phyloP scores from a whole-genome alignment of 2,797 vertebrate species.

The Xyrichtys novacula region DNA sequence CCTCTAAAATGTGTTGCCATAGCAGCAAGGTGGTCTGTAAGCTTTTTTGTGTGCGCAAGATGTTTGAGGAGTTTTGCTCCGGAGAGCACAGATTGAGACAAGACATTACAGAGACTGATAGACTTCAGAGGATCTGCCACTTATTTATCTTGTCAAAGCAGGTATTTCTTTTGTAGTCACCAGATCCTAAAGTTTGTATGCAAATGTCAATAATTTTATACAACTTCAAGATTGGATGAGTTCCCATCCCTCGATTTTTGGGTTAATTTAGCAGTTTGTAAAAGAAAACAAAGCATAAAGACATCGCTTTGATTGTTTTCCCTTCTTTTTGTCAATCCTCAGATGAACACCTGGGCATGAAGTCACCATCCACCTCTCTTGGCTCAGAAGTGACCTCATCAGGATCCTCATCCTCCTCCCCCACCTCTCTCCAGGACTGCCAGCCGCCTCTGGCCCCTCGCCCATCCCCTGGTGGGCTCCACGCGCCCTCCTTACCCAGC shows the following conservation, averaged over 20 bases:
- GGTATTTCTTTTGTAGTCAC: conserved; percentile 70
- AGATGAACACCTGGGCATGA: conserved; percentile 86
- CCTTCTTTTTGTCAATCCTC: conserved; percentile 55
- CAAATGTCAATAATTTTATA: too few species aligned
- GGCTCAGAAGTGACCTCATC: conserved; percentile 86
- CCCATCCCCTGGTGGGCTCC: conserved; percentile 87
- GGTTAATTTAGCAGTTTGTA: neutral
- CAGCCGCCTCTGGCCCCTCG: conserved; percentile 87
- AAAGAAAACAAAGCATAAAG: neutral
- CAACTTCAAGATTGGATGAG: conserved; percentile 19
- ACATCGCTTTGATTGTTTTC: neutral
- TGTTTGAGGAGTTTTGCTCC: conserved; percentile 82
- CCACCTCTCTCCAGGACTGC: conserved; percentile 84
- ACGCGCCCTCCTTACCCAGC: conserved; percentile 85
- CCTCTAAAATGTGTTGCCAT: conserved; percentile 84
- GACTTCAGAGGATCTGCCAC: conserved; percentile 65
- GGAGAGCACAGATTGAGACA: conserved; percentile 80
- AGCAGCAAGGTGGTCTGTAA: conserved; percentile 87
- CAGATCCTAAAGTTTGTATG: conserved; percentile 50
- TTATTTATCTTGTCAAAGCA: conserved; percentile 72
- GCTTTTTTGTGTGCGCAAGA: conserved; percentile 82
- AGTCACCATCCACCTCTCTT: conserved; percentile 85
- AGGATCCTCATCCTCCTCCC: conserved; percentile 84
- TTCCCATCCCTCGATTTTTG: conserved; percentile 21
- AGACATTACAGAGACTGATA: conserved; percentile 75